Base-by-base conservation (phyloP, 1,140 invertebrate genomes). In the Hycleus phaleratus region DNA sequence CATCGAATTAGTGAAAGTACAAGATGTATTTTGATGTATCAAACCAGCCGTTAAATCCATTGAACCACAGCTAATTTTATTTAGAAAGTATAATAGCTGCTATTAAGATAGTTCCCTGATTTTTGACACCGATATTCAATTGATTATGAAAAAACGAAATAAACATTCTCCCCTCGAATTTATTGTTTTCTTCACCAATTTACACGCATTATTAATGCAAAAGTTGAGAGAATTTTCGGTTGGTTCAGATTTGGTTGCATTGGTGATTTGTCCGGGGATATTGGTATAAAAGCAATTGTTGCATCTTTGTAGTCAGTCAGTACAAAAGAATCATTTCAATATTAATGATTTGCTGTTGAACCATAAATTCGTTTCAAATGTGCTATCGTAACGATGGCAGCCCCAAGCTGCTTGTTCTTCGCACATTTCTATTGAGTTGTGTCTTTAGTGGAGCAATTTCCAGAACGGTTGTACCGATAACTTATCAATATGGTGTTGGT, bases 131-230 rank as follows among this genome's bases (percentile, higher is more conserved):
- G 42, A 53, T 53, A 32, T 32, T 45, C 51, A 53, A 53, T 53
- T 53, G 51, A 45, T 53, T 53, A 53, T 53, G 42, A 53, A 53
- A 53, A 52, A 45, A 53, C 45, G 50, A 12, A 53, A 32, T 32
- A 4, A 7, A 32, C 44, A 52, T 52, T 26, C 40, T 53, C 26
- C 45, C 46, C 38, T 45, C 43, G 51, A 7, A 5, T 32, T 32
- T 32, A 1, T 32, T 32, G 32, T 46, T 53, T 53, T 45, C 38
- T 53, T 53, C 32, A 44, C 46, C 45, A 46, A 53, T 53, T 53
- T 53, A 26, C 51, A 53, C 51, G 51, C 51, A 26, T 53, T 53
- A 53, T 53, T 42, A 45, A 53, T 53, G 51, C 46, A 53, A 32
- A 32, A 32, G 32, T 32, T 32, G 32, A 32, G 32, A 32, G 32